A percentile compares a stretch with the other conserved stretches of the same genome.
phyloP scores from a whole-genome alignment of 2,113 vertebrate species.

The Nestor notabilis region DNA sequence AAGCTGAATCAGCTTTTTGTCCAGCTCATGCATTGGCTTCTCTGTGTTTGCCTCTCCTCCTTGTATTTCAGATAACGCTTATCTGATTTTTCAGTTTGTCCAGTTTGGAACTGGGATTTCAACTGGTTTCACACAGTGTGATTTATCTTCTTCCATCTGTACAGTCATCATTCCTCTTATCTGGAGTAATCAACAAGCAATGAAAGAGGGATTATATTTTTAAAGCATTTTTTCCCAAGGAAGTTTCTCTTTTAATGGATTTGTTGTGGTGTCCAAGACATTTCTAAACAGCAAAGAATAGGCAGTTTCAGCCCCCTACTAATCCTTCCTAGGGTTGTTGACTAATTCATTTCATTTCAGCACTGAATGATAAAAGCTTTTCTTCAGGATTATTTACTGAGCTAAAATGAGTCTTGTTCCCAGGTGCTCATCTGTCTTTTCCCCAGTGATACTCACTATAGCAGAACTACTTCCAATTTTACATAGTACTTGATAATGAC shows the following conservation, averaged over 20 bases:
- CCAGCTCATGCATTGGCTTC: fast-evolving
- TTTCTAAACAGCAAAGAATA: neutral
- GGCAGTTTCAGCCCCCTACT: neutral
- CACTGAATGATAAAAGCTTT: neutral
- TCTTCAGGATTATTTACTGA: neutral
- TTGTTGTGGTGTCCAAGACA: neutral
- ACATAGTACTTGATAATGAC: neutral
- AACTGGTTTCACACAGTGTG: neutral
- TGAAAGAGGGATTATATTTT: neutral
- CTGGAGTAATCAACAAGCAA: neutral
- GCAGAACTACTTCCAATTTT: neutral
- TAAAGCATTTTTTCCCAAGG: neutral
- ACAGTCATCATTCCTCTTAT: neutral
- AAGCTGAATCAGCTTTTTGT: neutral
- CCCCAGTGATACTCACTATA: neutral
- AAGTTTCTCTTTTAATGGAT: neutral
- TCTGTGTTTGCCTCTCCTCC: neutral
- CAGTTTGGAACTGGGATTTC: neutral
- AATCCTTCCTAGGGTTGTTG: neutral
- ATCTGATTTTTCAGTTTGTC: neutral
- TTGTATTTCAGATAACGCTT: neutral
- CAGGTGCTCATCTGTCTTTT: neutral
- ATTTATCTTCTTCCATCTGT: neutral
- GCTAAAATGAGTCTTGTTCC: neutral
- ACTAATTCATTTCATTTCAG: neutral